A percentile compares a stretch with the other conserved stretches of the same genome.
phyloP scores from a whole-genome alignment of 2,113 vertebrate species.

The Prinia subflava region DNA sequence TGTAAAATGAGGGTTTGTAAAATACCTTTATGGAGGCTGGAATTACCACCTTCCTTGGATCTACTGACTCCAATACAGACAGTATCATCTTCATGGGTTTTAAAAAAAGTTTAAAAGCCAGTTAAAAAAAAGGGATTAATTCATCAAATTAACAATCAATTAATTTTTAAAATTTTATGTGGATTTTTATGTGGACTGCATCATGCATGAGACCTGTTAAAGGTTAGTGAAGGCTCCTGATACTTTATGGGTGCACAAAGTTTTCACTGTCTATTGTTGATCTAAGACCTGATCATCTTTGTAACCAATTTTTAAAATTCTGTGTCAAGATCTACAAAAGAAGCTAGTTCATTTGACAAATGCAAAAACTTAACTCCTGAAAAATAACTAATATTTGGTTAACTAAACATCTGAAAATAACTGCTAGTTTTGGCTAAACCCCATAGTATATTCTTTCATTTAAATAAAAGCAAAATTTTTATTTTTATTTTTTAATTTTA shows the following conservation, averaged over 20 bases:
- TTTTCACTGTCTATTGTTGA: background rate
- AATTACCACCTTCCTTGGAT: background rate
- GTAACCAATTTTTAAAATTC: background rate
- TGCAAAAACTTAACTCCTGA: background rate
- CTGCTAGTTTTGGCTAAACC: background rate
- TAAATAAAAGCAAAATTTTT: background rate
- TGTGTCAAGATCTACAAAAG: background rate
- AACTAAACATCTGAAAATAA: background rate
- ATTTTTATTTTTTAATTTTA: no score
- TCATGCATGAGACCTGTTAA: background rate
- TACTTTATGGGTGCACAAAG: no score
- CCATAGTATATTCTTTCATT: background rate
- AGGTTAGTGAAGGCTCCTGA: background rate
- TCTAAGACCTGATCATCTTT: background rate
- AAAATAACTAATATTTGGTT: background rate
- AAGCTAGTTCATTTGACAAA: background rate
- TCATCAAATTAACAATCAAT: background rate
- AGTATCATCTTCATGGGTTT: background rate
- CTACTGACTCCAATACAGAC: background rate
- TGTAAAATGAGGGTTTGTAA: background rate
- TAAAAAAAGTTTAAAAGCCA: no score
- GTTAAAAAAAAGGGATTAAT: background rate
- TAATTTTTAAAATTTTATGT: background rate
- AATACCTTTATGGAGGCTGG: background rate
- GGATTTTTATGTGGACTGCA: background rate